Percentiles rank a stretch among this genome's conserved stretches.
phyloP scores from a whole-genome alignment of 2,113 vertebrate species.

The Herpetotheres cachinnans region DNA sequence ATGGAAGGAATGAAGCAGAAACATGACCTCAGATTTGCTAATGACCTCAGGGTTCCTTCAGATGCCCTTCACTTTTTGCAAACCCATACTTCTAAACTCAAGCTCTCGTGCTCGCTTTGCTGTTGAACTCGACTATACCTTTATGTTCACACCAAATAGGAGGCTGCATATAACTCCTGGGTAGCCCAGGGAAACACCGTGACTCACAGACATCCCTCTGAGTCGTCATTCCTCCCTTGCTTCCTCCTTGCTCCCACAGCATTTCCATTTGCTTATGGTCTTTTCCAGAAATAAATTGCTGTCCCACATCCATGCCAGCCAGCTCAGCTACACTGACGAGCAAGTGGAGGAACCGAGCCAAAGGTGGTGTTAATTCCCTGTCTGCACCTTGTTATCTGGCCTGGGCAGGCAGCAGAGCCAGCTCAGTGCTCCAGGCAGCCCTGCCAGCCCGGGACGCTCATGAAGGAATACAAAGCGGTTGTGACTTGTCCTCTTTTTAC shows the following conservation, averaged over 20 bases:
- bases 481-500: neutral
- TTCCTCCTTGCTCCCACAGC: neutral
- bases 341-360: neutral
- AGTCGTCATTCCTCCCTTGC: neutral
- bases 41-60: neutral
- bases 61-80: neutral
- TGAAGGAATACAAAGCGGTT: fast-evolving
- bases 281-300: neutral
- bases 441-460: neutral
- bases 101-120: neutral
- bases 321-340: neutral
- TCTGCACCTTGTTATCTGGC: neutral
- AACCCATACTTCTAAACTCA: neutral
- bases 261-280: neutral
- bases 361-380: neutral
- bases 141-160: neutral
- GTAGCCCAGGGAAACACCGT: neutral
- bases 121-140: neutral
- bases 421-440: neutral
- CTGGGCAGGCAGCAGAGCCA: neutral
- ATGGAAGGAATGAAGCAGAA: neutral
- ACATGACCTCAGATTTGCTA: neutral
- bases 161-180: neutral
- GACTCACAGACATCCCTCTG: neutral
- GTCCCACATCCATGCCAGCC: neutral